Percentiles rank a stretch among this genome's conserved stretches.
Evolutionary conservation across 30 jellyfish, hydroid and myxozoan genomes (phyloP).

Genomic region (Turritopsis rubra): DNA sequence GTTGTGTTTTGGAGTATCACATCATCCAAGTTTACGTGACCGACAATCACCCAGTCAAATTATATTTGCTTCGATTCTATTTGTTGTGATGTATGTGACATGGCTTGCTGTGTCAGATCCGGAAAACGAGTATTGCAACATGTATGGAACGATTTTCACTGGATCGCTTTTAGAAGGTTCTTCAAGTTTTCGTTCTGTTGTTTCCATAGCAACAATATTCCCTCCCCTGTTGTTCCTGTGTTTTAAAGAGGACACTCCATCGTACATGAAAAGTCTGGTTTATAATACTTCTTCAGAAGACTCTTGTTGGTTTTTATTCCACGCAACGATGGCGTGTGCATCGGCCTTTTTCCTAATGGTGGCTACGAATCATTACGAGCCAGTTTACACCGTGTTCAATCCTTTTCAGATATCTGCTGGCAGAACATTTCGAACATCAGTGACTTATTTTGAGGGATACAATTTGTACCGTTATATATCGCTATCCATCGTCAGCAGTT

Average conservation of each 20-base stretch:
- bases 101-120: slow-evolving; percentile 97
- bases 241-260: slow-evolving; percentile 38
- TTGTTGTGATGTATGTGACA: slow-evolving; percentile 51
- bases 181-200: slow-evolving; percentile 52
- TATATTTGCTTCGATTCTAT: slow-evolving; percentile 48
- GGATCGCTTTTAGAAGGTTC: slow-evolving; percentile 75
- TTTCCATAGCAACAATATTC: slow-evolving; percentile 33
- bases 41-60: slow-evolving; percentile 71
- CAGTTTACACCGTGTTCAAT: slow-evolving; percentile 46
- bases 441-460: slow-evolving; percentile 46
- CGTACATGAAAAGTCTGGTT: slow-evolving; percentile 45
- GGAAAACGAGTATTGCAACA: slow-evolving; percentile 80
- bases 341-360: slow-evolving; percentile 64
- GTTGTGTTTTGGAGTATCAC: slow-evolving; percentile 49
- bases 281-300: slow-evolving; percentile 33
- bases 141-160: slow-evolving; percentile 85
- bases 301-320: slow-evolving; percentile 32
- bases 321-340: slow-evolving; percentile 40
- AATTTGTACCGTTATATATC: slow-evolving; percentile 52
- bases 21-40: slow-evolving; percentile 50
- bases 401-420: slow-evolving; percentile 9
- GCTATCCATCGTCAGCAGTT: slow-evolving; percentile 57
- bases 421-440: slow-evolving; percentile 23
- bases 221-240: slow-evolving; percentile 35
- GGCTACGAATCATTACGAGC: slow-evolving; percentile 83